phyloP scores from a whole-genome alignment of 2,888 invertebrate species.

The Piscicola geometra region DNA sequence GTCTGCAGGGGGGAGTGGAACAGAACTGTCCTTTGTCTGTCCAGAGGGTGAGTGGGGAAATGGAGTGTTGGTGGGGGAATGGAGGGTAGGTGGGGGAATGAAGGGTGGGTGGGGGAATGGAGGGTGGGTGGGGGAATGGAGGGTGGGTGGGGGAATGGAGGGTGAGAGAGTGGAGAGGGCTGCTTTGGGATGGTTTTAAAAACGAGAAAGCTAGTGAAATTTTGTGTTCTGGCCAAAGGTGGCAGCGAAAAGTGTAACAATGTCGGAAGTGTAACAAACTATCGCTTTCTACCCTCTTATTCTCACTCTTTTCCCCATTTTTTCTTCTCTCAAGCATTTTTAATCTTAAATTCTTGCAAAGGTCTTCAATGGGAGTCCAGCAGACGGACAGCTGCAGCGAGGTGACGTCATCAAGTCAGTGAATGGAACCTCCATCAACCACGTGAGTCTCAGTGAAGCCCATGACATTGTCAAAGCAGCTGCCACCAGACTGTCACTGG shows the following conservation, averaged over 20 bases:
- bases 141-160: background rate
- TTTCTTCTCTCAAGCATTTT: background rate
- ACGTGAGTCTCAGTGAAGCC: slow-evolving; percentile 83
- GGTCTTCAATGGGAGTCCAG: slow-evolving; percentile 81
- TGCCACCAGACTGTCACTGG: slow-evolving; percentile 51
- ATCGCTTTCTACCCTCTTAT: too few relatives aligned
- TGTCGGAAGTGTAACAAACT: too few relatives aligned
- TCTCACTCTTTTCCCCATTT: too few relatives aligned
- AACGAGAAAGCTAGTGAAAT: background rate
- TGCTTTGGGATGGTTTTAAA: background rate
- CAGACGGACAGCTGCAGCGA: slow-evolving; percentile 74
- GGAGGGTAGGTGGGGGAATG: background rate
- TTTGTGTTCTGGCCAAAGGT: too few relatives aligned
- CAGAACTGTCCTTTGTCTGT: slow-evolving; percentile 31
- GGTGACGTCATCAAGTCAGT: slow-evolving; percentile 87
- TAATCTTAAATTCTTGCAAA: slow-evolving; percentile 54
- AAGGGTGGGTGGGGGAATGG: background rate
- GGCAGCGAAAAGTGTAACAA: too few relatives aligned
- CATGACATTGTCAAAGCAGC: slow-evolving; percentile 62
- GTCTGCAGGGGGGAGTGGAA: slow-evolving; percentile 38
- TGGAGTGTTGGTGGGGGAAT: background rate
- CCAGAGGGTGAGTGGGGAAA: slow-evolving; percentile 31
- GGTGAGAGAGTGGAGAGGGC: too few relatives aligned
- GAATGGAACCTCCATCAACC: slow-evolving; percentile 79
- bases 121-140: background rate